A percentile compares a stretch with the other conserved stretches of the same genome.
Conservation (phyloP, 2,888 invertebrate species). For the Strigamia transsilvanica region DNA sequence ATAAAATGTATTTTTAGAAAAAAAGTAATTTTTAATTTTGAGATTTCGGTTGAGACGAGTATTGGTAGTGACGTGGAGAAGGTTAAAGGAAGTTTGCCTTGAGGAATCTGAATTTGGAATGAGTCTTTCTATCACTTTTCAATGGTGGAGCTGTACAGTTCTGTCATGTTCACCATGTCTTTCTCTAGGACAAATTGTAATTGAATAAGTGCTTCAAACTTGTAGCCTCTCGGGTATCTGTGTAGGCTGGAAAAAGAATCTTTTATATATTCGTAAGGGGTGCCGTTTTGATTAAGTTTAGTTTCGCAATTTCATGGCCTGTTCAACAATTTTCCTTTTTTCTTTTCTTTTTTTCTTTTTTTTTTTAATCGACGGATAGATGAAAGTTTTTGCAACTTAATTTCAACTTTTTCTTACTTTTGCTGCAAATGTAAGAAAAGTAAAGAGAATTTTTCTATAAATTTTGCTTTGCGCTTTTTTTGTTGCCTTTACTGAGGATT, state of each 20-base stretch:
- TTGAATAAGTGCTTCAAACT: slow-evolving; percentile 24
- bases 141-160: background rate
- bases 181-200: slow-evolving; percentile 40
- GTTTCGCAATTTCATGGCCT: background rate
- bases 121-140: slow-evolving; percentile 40
- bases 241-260: slow-evolving; percentile 1
- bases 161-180: slow-evolving; percentile 36
- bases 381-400: background rate
- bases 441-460: background rate
- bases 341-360: background rate
- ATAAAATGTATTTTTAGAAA: background rate
- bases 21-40: background rate
- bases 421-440: background rate
- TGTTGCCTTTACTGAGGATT: no score
- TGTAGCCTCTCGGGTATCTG: slow-evolving; percentile 27
- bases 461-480: no score
- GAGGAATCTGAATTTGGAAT: slow-evolving; percentile 28
- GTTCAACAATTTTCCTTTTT: background rate
- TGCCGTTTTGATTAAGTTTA: slow-evolving; percentile 32
- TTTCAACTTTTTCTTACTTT: background rate
- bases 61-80: slow-evolving; percentile 1
- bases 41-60: background rate
- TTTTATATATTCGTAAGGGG: slow-evolving; percentile 31
- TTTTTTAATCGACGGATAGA: background rate
- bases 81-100: slow-evolving; percentile 23